Base-by-base conservation (phyloP, 2,888 invertebrate genomes). In the Tipula lateralis region DNA sequence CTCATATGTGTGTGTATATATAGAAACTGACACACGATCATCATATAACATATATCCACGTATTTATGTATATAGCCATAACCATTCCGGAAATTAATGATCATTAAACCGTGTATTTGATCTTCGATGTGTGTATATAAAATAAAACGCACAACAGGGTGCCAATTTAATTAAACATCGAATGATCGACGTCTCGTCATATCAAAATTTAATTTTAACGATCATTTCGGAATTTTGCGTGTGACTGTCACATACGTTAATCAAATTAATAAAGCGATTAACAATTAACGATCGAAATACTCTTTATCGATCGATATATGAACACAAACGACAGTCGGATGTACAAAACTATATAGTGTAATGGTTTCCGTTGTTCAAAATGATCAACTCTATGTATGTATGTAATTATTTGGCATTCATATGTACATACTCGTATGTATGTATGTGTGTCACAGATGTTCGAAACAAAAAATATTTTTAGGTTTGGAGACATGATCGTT, bases 11-110 rank as follows among this genome's bases (percentile, higher is more conserved):
- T 19, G 24, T 12, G 7, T 24, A 24, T 12, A 66, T 9, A 66
- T 24, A 66, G 66, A 66, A 24, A 24, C 66, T 66, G 66, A 66
- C 66, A 66, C 66, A 66, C 66, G 66, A 66, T 66, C 66, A 66
- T 66, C 66, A 66, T 66, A 24, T 0, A 24, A 9, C 4, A 24
- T 66, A 24, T 66, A 32, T 32, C 3, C 7, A 44, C 44, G 16
- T 6, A 9, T 6, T 6, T 36, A 36, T 32, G 9, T 7, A 24
- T 66, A 24, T 24, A 66, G 66, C 24, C 66, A 66, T n/a, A 44
- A 24, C 66, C 24, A 66, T 66, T 66, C 66, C 66, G 66, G 66
- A 66, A 66, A 66, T 66, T 66, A 66, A 66, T 66, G 66, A 66
- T 66, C 66, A 66, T 66, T 66, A 66, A 66, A 66, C 6, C 24